Evolutionary conservation across 2,888 invertebrate species (phyloP), one percentile per base, ranked within the genome.

Genomic region (Cosmopolites sordidus): DNA sequence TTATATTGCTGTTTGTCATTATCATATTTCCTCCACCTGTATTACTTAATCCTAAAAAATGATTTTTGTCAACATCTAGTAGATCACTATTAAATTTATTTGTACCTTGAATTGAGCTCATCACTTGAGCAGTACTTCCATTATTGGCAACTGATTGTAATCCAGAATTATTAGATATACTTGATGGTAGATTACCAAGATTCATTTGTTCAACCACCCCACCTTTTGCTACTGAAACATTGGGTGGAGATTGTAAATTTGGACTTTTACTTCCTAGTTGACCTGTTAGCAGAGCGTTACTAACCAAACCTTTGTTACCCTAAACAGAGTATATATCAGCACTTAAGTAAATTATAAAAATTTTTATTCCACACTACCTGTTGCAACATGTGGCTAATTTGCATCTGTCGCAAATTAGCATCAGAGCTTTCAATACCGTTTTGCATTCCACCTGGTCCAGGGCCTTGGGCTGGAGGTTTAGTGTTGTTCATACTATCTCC

Each of bases 211-310:
- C 83, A 3, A 79, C 81, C 62, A 82, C 80, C 46, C 62, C 72
- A 38, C 46, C 16, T 81, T 75, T 72, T 62, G 86, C 84, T 58
- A 87, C 86, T 62, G 87, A 85, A 64, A 89, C 86, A 68, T 90
- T 89, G 43, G 89, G 89, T 52, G 90, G 89, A 49, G 90, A 90
- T 73, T 91, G 91, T 71, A 91, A 77, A 71, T 85, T 89, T 59
- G 89, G 89, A 73, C 88, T 89, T 73, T 89, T 89, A 75, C 82
- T 89, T 60, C 88, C 87, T 72, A 89, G 77, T 67, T 84, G 84
- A 69, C 83, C 87, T 58, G 83, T 82, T 78, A 88, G 81, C 70
- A 87, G 80, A 64, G 85, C 81, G 76, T 83, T 82, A 49, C 83
- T 80, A 69, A 87, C 82, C 71, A 86, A 77, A 73, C 79, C 79